Evolutionary conservation across 2,888 invertebrate genomes (phyloP), one percentile per base, ranked within the genome.

Genomic region (Barypeithes pellucidus): DNA sequence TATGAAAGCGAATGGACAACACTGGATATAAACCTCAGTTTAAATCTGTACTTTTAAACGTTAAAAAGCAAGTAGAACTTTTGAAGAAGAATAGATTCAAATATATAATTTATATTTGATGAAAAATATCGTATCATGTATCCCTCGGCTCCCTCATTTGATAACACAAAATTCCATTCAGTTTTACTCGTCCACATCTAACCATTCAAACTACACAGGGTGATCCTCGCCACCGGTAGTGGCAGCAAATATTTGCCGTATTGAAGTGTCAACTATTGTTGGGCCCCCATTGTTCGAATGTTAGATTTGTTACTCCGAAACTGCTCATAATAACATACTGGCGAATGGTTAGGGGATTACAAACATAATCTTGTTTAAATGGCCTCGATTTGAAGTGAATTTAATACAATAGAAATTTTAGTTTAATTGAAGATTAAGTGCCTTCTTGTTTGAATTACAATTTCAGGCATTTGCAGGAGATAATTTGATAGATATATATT

Each of bases 251-350:
- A 85, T 85, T 85, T 85, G 84, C 84, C 84, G 85, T 85, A 85
- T 85, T 85, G 84, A 85, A 85, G 85, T 86, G 86, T 86, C 86
- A 86, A 83, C 82, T 82, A 84, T 86, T 86, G 85, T 86, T 83
- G 80, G 82, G 79, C 67, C 61, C 75, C 81, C 78, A 84, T 84
- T 84, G 85, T 85, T 81, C 80, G 79, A 14, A 80, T 78, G 81
- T 83, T 84, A 84, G 85, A 84, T 85, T 84, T 85, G 85, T 85
- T 85, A 80, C 69, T 57, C 60, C 33, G 62, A 52, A 43, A 68
- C 57, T 50, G 60, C 75, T 75, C 67, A 75, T 75, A 67, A 75
- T 71, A 75, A 75, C 70, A 75, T 62, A 71, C 67, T 61, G 62
- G n/a, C 47, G 20, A 60, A 59, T 18, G 59, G 18, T 16, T 54